Percentiles rank a stretch among this genome's conserved stretches.
Conservation (phyloP, 1,140 invertebrate genomes). For the Prorops nasuta region DNA sequence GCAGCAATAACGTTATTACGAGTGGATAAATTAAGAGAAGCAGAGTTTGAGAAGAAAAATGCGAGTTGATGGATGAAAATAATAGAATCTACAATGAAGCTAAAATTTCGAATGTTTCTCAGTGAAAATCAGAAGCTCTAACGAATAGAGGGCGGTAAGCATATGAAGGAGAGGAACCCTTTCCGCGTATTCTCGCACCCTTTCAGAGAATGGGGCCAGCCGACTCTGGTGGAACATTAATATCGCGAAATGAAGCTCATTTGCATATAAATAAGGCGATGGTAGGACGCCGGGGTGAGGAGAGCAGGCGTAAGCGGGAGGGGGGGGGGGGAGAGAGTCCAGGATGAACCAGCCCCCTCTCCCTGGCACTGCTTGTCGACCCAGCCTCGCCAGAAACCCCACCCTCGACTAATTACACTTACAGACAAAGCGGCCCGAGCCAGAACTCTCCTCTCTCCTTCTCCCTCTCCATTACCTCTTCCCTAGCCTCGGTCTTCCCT, state of each 20-base stretch:
- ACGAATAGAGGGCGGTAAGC: constrained; percentile 42
- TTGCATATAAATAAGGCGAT: constrained; percentile 81
- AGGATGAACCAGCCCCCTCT: constrained; percentile 43
- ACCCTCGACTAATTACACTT: constrained; percentile 57
- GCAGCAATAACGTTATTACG: too few relatives aligned
- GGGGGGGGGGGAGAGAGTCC: constrained; percentile 28
- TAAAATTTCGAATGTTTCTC: not conserved
- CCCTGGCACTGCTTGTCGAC: constrained; percentile 5
- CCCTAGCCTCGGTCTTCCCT: not conserved
- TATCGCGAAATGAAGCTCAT: constrained; percentile 85
- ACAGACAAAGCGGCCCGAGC: constrained; percentile 47
- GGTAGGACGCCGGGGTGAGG: constrained; percentile 34
- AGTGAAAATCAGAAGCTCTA: constrained; percentile 27
- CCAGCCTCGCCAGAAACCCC: constrained; percentile 35
- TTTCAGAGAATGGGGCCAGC: constrained; percentile 51
- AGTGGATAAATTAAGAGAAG: too few relatives aligned
- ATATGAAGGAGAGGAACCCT: constrained; percentile 50
- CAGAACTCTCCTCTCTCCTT: constrained; percentile 38
- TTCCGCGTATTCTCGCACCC: constrained; percentile 49
- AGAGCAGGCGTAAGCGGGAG: constrained; percentile 21
- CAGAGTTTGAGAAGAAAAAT: too few relatives aligned
- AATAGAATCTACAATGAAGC: too few relatives aligned
- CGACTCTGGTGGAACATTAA: constrained; percentile 70
- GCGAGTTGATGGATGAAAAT: too few relatives aligned
- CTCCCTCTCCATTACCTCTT: not conserved